A percentile compares a stretch with the other conserved stretches of the same genome.
Evolutionary conservation across 2,113 vertebrate species (phyloP).

Genomic region (Ailuropoda melanoleuca): DNA sequence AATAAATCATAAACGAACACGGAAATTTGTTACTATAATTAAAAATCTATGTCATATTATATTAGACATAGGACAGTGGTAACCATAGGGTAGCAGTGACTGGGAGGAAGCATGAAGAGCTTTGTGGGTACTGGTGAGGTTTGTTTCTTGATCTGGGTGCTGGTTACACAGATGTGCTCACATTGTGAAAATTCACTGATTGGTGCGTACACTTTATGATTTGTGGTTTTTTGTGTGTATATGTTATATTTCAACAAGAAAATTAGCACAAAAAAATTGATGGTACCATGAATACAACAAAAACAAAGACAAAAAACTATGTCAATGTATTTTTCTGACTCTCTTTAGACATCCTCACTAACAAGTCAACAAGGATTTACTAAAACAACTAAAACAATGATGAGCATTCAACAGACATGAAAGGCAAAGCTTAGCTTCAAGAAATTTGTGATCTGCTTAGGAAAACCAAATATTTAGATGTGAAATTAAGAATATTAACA

Average conservation of each 20-base stretch:
- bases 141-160: neutral
- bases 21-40: neutral
- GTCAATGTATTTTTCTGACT: neutral
- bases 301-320: neutral
- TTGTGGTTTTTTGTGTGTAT: neutral
- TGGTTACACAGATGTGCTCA: neutral
- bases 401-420: neutral
- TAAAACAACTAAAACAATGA: neutral
- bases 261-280: neutral
- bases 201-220: neutral
- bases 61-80: neutral
- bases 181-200: neutral
- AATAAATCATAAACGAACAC: neutral
- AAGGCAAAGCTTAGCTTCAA: constrained; percentile 16
- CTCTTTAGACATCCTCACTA: neutral
- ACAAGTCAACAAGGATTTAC: neutral
- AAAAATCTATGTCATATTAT: neutral
- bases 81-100: neutral
- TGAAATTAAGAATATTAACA: constrained; percentile 26
- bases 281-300: neutral
- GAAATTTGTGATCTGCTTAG: constrained; percentile 9
- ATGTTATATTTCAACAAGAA: neutral
- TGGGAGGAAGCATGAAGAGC: neutral
- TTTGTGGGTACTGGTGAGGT: neutral
- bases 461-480: constrained; percentile 14